Percentiles rank a stretch among this genome's conserved stretches.
Evolutionary conservation across 2,888 invertebrate genomes (phyloP).

Genomic region (Tetanocera ferruginea): DNA sequence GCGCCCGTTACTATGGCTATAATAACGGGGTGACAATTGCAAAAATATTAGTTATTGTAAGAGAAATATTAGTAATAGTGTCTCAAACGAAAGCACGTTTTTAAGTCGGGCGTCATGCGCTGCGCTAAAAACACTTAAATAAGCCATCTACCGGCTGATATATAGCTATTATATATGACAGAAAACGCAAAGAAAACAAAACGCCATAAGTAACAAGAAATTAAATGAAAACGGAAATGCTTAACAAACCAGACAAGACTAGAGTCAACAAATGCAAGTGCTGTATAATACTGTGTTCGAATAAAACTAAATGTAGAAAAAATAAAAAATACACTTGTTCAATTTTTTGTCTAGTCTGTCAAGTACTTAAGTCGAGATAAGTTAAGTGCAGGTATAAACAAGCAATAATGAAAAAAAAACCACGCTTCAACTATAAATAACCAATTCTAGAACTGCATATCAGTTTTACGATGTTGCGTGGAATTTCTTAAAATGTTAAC

Average conservation of each 20-base stretch:
- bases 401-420: no score
- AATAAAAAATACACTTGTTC: no score
- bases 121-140: neutral
- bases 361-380: no score
- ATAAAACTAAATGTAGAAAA: neutral
- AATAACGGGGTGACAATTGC: neutral
- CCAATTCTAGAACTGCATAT: no score
- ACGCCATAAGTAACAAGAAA: neutral
- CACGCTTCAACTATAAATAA: no score
- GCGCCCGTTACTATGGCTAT: neutral
- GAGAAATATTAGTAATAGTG: neutral
- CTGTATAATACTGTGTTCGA: neutral
- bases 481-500: no score
- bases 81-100: neutral
- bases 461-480: no score
- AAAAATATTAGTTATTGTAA: neutral
- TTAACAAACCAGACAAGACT: neutral
- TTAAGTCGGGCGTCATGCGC: neutral
- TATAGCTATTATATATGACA: neutral
- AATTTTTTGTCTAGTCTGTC: no score
- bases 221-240: no score
- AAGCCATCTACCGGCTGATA: neutral
- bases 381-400: no score
- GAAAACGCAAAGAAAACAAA: neutral
- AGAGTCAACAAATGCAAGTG: neutral